Conservation (phyloP, 2,888 invertebrate genomes). For the Pyrgus malvae region DNA sequence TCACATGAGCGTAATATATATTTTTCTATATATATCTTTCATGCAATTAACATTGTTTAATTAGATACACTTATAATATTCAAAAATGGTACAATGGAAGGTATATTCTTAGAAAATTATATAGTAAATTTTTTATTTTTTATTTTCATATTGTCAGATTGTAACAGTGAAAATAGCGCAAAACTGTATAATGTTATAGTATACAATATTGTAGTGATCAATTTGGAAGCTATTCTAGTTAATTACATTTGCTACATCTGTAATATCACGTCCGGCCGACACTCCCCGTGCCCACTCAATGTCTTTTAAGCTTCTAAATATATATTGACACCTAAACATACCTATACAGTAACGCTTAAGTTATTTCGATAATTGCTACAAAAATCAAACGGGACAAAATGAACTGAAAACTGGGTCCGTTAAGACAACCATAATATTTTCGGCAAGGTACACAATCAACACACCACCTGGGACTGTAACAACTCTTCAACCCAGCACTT, state of each 20-base stretch:
- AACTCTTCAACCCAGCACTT: too few relatives aligned
- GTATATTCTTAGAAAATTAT: constrained; percentile 42
- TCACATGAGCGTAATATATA: constrained; percentile 43
- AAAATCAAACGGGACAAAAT: constrained; percentile 6
- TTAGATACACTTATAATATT: constrained; percentile 38
- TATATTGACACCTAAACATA: constrained; percentile 28
- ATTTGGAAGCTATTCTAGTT: constrained; percentile 43
- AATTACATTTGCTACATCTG: constrained; percentile 55
- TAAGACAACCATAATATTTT: too few relatives aligned
- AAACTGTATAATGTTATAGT: constrained; percentile 40
- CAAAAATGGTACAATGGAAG: constrained; percentile 41
- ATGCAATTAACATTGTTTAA: constrained; percentile 37
- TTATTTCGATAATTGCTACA: constrained; percentile 16
- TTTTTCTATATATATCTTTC: constrained; percentile 39
- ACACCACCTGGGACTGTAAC: too few relatives aligned
- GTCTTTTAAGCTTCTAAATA: constrained; percentile 64
- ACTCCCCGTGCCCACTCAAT: constrained; percentile 48
- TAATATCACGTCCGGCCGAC: constrained; percentile 68
- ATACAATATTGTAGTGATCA: constrained; percentile 41
- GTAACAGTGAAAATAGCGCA: constrained; percentile 58
- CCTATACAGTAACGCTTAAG: constrained; percentile 17
- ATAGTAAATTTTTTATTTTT: constrained; percentile 40
- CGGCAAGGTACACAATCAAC: too few relatives aligned
- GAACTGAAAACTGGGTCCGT: too few relatives aligned
- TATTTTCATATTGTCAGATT: constrained; percentile 62